phyloP scores from a whole-genome alignment of 2,113 vertebrate genomes.

The Morone chrysops region DNA sequence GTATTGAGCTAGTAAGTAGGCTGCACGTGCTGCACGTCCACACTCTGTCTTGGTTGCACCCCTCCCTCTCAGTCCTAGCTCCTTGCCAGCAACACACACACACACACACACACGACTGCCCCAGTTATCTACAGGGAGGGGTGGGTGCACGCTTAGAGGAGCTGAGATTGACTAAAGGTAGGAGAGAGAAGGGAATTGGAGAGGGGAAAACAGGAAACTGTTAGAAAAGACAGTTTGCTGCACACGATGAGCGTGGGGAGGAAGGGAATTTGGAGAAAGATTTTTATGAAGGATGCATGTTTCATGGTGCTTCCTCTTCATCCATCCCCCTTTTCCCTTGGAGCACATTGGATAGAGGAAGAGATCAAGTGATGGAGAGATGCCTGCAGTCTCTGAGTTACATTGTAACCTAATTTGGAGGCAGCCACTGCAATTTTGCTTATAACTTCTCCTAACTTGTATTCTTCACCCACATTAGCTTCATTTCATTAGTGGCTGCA shows the following conservation, averaged over 20 bases:
- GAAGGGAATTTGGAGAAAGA: background rate
- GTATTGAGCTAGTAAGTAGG: slow-evolving; percentile 45
- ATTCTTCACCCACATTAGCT: background rate
- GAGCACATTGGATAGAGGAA: background rate
- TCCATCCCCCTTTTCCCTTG: background rate
- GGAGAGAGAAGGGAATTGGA: slow-evolving; percentile 5
- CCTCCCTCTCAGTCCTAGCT: slow-evolving; percentile 78
- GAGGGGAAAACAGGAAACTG: slow-evolving; percentile 18
- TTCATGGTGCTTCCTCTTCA: background rate
- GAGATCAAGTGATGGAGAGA: background rate
- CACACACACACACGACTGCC: slow-evolving; percentile 56
- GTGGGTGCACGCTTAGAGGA: slow-evolving; percentile 9
- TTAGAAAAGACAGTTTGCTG: slow-evolving; percentile 11
- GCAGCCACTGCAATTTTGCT: background rate
- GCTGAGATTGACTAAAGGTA: slow-evolving; percentile 49
- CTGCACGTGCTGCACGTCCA: slow-evolving; percentile 77
- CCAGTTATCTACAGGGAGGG: slow-evolving; percentile 61
- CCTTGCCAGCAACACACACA: slow-evolving; percentile 65
- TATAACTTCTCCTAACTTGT: background rate
- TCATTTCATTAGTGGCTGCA: background rate
- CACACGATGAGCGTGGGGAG: background rate
- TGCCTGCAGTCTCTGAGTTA: slow-evolving; percentile 1
- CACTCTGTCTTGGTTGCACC: slow-evolving; percentile 57
- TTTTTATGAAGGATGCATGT: background rate
- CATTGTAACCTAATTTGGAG: background rate